Evolutionary conservation across 2,113 vertebrate species (phyloP).

Genomic region (Taxidea taxus): DNA sequence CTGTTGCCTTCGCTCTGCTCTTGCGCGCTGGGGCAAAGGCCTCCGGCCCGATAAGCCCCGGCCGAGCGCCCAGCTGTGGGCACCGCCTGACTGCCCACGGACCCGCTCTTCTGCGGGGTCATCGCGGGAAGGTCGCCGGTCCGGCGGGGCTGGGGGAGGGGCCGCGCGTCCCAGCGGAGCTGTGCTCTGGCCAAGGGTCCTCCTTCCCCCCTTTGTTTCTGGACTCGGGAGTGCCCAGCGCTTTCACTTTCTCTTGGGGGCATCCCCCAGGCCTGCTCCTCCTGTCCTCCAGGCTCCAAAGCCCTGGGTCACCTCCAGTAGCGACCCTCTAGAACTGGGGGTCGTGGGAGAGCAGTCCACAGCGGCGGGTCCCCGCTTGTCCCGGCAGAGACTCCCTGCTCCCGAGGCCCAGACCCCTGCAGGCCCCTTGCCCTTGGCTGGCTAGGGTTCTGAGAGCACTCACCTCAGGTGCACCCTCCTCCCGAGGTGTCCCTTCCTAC

Average conservation of each 20-base stretch:
- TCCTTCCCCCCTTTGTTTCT: neutral
- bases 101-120: neutral
- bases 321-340: neutral
- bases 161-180: neutral
- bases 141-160: neutral
- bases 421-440: neutral
- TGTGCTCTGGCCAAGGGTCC: neutral
- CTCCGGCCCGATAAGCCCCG: neutral
- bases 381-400: rapidly evolving
- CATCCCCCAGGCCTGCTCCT: neutral
- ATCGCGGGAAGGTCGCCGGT: neutral
- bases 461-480: neutral
- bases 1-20: neutral
- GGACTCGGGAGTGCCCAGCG: neutral
- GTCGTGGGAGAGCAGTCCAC: neutral
- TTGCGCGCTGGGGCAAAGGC: neutral
- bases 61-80: neutral
- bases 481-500: neutral
- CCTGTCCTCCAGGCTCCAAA: neutral
- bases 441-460: neutral
- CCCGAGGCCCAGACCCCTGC: neutral
- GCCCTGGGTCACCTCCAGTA: rapidly evolving
- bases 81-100: neutral
- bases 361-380: neutral
- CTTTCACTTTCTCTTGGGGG: conserved; percentile 39